phyloP scores from a whole-genome alignment of 2,113 vertebrate species.

The Nyctibius bracteatus region DNA sequence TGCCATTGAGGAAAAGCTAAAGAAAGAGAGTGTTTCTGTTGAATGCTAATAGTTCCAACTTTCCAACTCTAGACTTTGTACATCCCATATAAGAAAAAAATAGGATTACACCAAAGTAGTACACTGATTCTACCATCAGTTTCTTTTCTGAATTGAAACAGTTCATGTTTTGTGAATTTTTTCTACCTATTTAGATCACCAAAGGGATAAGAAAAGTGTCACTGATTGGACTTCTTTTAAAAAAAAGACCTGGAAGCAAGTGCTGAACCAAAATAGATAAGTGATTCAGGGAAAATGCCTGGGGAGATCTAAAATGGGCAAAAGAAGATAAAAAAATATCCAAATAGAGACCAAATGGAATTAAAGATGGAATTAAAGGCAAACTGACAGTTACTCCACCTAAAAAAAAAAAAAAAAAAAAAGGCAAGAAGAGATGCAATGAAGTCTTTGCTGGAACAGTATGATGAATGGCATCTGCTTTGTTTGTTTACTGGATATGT shows the following conservation, averaged over 20 bases:
- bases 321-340: not conserved
- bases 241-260: not conserved
- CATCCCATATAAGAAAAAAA: not conserved
- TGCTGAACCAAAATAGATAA: not conserved
- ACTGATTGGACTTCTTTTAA: not conserved
- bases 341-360: not conserved
- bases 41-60: not conserved
- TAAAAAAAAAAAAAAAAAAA: not conserved
- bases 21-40: not conserved
- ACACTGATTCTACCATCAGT: not conserved
- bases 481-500: not conserved
- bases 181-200: not conserved
- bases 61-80: not conserved
- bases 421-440: not conserved
- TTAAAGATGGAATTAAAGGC: not conserved
- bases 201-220: not conserved
- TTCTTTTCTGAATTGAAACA: not conserved
- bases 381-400: not conserved
- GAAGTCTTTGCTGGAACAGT: not conserved
- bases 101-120: not conserved
- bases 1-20: not conserved
- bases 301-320: not conserved
- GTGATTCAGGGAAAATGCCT: not conserved
- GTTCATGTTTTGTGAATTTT: not conserved
- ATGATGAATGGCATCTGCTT: not conserved